Evolutionary conservation across 2,888 invertebrate species (phyloP), one percentile per base, ranked within the genome.

Genomic region (Brachypalpus laphriformis): DNA sequence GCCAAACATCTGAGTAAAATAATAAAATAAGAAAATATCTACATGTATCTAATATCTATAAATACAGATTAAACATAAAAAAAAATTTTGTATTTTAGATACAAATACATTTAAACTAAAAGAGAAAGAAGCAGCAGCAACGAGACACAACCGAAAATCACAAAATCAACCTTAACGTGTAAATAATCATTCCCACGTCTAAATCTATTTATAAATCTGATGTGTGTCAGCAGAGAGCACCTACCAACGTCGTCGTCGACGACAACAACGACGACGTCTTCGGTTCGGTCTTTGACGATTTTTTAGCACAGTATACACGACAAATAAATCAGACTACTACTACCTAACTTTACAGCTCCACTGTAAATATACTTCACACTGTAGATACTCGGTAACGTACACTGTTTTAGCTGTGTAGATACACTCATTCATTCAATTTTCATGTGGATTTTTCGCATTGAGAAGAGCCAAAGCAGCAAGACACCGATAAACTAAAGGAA

Each of bases 191-290:
- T 88, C 89, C 89, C 89, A 89, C 89, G 88, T 89, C 87, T 61
- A 86, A 82, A 87, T 88, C 89, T 89, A 89, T 89, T 89, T 89
- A 87, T 89, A 89, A 89, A 88, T 89, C 89, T 89, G 89, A 89
- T 88, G 89, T 88, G 87, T 87, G 80, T 81, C 74, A 87, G 86
- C 74, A 87, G 86, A 82, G 75, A 71, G 66, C 65, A 82, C 59
- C 54, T 61, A 59, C 59, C 61, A 61, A 71, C 42, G 71, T 34
- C 31, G 82, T 70, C 61, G 59, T 70, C 56, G 66, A 56, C 45
- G 51, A 47, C 40, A 56, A 25, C n/a, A 70, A 9, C 31, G 49
- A 31, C 49, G 57, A 61, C 22, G 22, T 61, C 34, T 6, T 34
- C 34, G 9, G 57, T 28, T 7, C n/a, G 18, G 40, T 54, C 68